Conservation (phyloP, 2,888 invertebrate genomes). For the Tuberolachnus salignus region DNA sequence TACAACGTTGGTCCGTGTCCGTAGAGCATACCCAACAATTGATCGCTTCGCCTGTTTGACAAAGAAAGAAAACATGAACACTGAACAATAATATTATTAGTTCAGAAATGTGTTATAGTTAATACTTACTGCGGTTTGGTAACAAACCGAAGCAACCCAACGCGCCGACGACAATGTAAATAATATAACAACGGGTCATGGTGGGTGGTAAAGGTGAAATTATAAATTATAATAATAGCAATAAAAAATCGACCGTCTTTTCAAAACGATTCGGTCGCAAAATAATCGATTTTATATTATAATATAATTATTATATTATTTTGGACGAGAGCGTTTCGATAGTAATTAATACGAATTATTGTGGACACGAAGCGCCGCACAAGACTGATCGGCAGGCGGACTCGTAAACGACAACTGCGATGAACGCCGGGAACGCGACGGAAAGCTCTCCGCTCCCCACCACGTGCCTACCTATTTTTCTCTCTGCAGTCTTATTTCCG, state of each 20-base stretch:
- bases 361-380: not conserved
- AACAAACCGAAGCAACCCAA: constrained; percentile 13
- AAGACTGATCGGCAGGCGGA: constrained; percentile 23
- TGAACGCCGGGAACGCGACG: constrained; percentile 18
- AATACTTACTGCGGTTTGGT: constrained; percentile 23
- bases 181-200: constrained; percentile 30
- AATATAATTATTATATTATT: no score
- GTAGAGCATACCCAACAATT: constrained; percentile 81
- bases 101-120: no score
- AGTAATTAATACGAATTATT: no score
- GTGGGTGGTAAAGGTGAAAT: no score
- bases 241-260: no score
- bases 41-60: constrained; percentile 68
- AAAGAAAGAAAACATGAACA: no score
- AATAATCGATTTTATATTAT: no score
- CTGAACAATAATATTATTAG: not conserved
- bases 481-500: no score
- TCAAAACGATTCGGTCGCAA: no score
- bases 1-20: constrained; percentile 73
- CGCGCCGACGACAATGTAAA: constrained; percentile 4
- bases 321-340: no score
- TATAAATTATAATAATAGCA: no score
- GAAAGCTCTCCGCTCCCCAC: constrained; percentile 37
- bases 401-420: constrained; percentile 29
- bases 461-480: not conserved